These are phyloP conservation scores for Thaumetopoea pityocampa DNA, from an alignment of 1,140 invertebrate genomes.

Conservation along the genomic window DNA sequence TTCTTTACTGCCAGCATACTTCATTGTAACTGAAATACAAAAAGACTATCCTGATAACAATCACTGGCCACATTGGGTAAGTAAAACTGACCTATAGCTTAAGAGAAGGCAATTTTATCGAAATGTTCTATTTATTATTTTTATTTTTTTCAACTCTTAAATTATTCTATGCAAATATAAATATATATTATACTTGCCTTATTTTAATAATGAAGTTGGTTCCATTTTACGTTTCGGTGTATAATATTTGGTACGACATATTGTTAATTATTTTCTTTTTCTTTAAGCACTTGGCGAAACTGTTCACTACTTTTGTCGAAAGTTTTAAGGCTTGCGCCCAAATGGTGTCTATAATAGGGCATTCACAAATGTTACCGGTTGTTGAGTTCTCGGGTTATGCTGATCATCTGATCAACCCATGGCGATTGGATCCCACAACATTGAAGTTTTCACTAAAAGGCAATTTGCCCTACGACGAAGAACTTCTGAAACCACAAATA, in stretches of 20 bases:
- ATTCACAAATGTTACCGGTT: slow-evolving; percentile 93
- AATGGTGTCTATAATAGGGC: slow-evolving; percentile 95
- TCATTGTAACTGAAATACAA: slow-evolving; percentile 95
- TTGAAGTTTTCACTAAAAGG: slow-evolving; percentile 94
- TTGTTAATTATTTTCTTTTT: not conserved
- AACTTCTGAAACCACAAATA: slow-evolving; percentile 93
- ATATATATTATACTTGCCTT: too few relatives aligned
- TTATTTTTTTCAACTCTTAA: too few relatives aligned
- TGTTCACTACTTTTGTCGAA: slow-evolving; percentile 93
- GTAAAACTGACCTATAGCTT: too few relatives aligned
- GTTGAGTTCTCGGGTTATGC: slow-evolving; percentile 93
- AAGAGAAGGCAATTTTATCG: too few relatives aligned
- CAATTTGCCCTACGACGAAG: slow-evolving; percentile 93
- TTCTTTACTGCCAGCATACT: slow-evolving; percentile 94
- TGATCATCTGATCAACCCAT: slow-evolving; percentile 92
- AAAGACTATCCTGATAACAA: slow-evolving; percentile 90
- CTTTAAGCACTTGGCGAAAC: slow-evolving; percentile 86
- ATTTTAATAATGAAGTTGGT: too few relatives aligned
- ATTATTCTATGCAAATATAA: too few relatives aligned
- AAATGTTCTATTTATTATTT: too few relatives aligned
- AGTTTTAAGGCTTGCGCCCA: slow-evolving; percentile 94
- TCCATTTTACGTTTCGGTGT: too few relatives aligned
- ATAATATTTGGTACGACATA: too few relatives aligned
- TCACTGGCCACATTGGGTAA: slow-evolving; percentile 94
- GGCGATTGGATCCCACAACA: slow-evolving; percentile 91